phyloP scores from a whole-genome alignment of 2,888 invertebrate genomes.

The Adelphocoris suturalis region DNA sequence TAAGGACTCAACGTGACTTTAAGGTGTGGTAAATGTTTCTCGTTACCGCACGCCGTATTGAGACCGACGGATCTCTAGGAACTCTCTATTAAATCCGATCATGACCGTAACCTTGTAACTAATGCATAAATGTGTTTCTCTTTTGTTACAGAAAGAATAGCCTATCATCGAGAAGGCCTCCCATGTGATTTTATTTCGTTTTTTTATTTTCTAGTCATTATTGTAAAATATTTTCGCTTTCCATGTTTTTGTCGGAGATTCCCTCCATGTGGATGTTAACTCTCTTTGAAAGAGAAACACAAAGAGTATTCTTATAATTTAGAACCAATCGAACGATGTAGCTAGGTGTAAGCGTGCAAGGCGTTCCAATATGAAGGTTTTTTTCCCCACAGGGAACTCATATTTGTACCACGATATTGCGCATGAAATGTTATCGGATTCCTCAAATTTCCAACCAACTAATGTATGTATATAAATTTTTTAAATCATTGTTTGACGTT shows the following conservation, averaged over 20 bases:
- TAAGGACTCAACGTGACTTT: no score
- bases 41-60: no score
- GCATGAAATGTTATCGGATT: no score
- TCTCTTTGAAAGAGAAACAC: slow-evolving; percentile 1
- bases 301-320: slow-evolving; percentile 46
- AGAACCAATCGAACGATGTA: neutral
- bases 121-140: neutral
- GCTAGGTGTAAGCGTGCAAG: neutral
- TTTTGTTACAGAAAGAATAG: slow-evolving; percentile 66
- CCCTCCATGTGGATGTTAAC: slow-evolving; percentile 17
- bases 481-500: no score
- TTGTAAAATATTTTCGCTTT: slow-evolving; percentile 48
- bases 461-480: no score
- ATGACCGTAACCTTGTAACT: no score
- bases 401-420: no score
- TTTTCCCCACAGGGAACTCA: neutral
- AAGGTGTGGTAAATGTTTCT: no score
- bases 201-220: slow-evolving; percentile 67
- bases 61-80: no score
- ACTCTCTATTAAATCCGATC: no score
- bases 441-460: no score
- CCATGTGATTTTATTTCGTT: slow-evolving; percentile 62
- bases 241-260: neutral
- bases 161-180: slow-evolving; percentile 2
- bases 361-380: slow-evolving; percentile 2